phyloP scores from a whole-genome alignment of 2,113 vertebrate species.

The Notothenia coriiceps region DNA sequence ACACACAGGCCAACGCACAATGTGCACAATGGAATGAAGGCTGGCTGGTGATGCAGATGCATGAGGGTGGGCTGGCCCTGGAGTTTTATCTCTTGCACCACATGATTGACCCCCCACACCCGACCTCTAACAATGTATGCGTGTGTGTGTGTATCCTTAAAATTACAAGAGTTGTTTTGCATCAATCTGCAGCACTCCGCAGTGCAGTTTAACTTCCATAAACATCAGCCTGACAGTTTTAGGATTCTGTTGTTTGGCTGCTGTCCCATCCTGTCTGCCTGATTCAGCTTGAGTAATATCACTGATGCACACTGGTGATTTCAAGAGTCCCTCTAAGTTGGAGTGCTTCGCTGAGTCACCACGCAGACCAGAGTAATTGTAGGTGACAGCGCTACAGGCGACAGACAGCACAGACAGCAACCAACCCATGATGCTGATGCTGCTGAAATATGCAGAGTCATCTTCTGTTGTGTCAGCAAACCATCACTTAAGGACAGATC shows the following conservation, averaged over 20 bases:
- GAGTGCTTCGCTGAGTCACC: slow-evolving; percentile 70
- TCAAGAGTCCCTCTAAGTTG: slow-evolving; percentile 60
- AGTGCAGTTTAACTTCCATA: slow-evolving; percentile 18
- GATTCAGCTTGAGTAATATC: slow-evolving; percentile 69
- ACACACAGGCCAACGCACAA: slow-evolving; percentile 25
- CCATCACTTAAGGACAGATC: slow-evolving; percentile 50
- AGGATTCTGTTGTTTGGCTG: slow-evolving; percentile 50
- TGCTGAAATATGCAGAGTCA: slow-evolving; percentile 74
- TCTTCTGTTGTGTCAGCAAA: slow-evolving; percentile 70
- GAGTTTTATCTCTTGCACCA: slow-evolving; percentile 33
- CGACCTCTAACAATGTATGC: slow-evolving; percentile 37
- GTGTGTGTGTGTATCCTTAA: not conserved
- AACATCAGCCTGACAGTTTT: slow-evolving; percentile 31
- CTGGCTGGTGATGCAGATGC: slow-evolving; percentile 40
- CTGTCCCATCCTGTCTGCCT: slow-evolving; percentile 52
- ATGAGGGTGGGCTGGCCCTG: slow-evolving; percentile 10
- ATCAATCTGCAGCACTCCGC: slow-evolving; percentile 15
- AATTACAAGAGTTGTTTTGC: slow-evolving; percentile 9
- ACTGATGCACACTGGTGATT: slow-evolving; percentile 53
- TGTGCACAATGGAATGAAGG: not conserved
- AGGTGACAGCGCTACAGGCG: slow-evolving; percentile 67
- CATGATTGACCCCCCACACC: slow-evolving; percentile 26
- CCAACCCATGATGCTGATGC: slow-evolving; percentile 64
- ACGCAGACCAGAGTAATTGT: slow-evolving; percentile 66
- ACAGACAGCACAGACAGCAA: slow-evolving; percentile 64